Evolutionary conservation across 2,888 invertebrate genomes (phyloP).

Genomic region (Eulithis prunata): DNA sequence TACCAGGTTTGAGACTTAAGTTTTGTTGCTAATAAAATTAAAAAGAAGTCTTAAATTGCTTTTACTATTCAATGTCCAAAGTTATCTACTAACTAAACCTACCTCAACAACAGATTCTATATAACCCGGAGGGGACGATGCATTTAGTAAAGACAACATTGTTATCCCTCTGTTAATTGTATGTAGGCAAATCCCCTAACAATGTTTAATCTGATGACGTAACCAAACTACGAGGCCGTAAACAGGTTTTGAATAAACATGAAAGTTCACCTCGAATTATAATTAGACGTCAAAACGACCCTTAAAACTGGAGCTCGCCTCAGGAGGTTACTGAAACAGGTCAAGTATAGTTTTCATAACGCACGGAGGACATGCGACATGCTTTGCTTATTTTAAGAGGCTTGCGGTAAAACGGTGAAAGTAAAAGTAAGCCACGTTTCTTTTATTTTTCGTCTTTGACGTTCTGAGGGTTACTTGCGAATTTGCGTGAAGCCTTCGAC

Average conservation of each 20-base stretch:
- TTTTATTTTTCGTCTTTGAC: not conserved
- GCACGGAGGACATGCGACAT: slow-evolving; percentile 56
- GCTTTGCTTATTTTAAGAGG: slow-evolving; percentile 26
- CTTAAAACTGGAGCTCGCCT: slow-evolving; percentile 49
- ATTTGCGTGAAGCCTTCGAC: not conserved
- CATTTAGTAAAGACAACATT: slow-evolving; percentile 37
- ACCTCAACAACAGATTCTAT: slow-evolving; percentile 3
- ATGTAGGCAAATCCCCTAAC: slow-evolving; percentile 41
- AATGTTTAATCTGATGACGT: slow-evolving; percentile 41
- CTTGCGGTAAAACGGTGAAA: not conserved
- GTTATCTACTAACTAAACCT: not conserved
- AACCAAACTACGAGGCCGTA: slow-evolving; percentile 40
- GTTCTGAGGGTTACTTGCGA: not conserved
- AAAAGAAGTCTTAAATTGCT: too few species aligned
- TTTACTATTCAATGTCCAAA: too few species aligned
- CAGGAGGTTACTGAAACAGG: slow-evolving; percentile 60
- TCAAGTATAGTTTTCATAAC: slow-evolving; percentile 68
- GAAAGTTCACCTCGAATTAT: slow-evolving; percentile 52
- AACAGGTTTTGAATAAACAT: slow-evolving; percentile 51
- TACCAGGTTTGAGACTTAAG: too few species aligned
- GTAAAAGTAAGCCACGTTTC: not conserved
- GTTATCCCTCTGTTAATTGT: slow-evolving; percentile 41
- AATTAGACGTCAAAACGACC: slow-evolving; percentile 55
- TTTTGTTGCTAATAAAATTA: too few species aligned
- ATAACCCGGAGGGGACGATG: slow-evolving; percentile 20